phyloP scores from a whole-genome alignment of 2,113 vertebrate species.

The Carassius gibelio region DNA sequence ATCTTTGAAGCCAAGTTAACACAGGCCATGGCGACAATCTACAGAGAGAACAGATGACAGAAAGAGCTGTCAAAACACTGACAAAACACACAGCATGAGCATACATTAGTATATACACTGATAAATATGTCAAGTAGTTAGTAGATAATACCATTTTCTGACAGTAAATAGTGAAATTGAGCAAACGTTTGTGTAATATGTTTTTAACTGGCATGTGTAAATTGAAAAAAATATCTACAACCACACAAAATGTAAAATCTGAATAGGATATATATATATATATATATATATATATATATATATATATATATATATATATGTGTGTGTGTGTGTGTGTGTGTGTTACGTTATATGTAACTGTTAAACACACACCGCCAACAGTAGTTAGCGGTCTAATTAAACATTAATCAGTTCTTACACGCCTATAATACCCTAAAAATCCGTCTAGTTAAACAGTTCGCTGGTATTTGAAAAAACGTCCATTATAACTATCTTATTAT shows the following conservation, averaged over 20 bases:
- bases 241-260: too few species aligned
- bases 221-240: neutral
- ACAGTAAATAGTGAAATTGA: neutral
- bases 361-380: neutral
- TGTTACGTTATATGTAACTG: too few species aligned
- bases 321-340: too few species aligned
- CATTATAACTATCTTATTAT: neutral
- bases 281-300: too few species aligned
- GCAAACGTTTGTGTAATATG: neutral
- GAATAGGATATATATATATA: too few species aligned
- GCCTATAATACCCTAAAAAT: neutral
- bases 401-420: neutral
- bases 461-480: neutral
- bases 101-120: neutral
- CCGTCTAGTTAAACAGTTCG: neutral
- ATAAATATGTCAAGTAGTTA: neutral
- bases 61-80: neutral
- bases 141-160: neutral
- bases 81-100: too few species aligned
- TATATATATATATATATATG: too few species aligned
- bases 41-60: conserved; percentile 55
- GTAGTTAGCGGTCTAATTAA: neutral
- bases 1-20: conserved; percentile 98
- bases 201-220: neutral
- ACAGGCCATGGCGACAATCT: conserved; percentile 99